Conservation (phyloP, 92 coral and sea anemone genomes). For the Scolanthus callimorphus region DNA sequence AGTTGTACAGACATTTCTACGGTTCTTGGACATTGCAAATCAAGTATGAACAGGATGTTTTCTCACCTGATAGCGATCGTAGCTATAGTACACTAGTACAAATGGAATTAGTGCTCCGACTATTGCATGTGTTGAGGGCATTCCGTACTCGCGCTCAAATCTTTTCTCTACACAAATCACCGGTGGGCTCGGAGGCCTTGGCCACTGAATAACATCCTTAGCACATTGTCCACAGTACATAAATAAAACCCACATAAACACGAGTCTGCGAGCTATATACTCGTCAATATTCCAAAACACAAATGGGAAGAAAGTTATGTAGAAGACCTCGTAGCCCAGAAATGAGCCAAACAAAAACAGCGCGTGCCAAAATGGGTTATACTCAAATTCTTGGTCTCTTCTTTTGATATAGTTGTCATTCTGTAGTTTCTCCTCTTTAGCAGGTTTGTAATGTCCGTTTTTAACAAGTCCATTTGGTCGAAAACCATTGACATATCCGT, state of each 20-base stretch:
- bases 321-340: slow-evolving; percentile 87
- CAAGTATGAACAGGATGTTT: too few relatives aligned
- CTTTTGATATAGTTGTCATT: slow-evolving; percentile 3
- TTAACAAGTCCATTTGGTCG: slow-evolving; percentile 17
- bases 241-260: slow-evolving; percentile 72
- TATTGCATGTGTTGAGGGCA: slow-evolving; percentile 98
- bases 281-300: slow-evolving; percentile 93
- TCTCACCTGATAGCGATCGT: slow-evolving; percentile 86
- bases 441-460: slow-evolving; percentile 15
- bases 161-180: slow-evolving; percentile 84
- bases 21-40: too few relatives aligned
- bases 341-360: slow-evolving; percentile 82
- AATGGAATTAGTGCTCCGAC: slow-evolving; percentile 89
- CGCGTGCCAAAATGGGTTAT: slow-evolving; percentile 68
- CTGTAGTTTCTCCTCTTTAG: slow-evolving; percentile 2
- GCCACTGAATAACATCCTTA: slow-evolving; percentile 89
- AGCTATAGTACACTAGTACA: slow-evolving; percentile 76
- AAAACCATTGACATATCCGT: slow-evolving; percentile 39
- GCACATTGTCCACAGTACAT: slow-evolving; percentile 92
- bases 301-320: slow-evolving; percentile 82
- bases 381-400: slow-evolving; percentile 35
- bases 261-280: slow-evolving; percentile 63
- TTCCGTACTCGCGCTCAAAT: slow-evolving; percentile 82
- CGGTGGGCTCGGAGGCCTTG: slow-evolving; percentile 90
- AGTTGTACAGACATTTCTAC: too few relatives aligned